phyloP scores from a whole-genome alignment of 2,888 invertebrate genomes.

The Eupithecia subfuscata region DNA sequence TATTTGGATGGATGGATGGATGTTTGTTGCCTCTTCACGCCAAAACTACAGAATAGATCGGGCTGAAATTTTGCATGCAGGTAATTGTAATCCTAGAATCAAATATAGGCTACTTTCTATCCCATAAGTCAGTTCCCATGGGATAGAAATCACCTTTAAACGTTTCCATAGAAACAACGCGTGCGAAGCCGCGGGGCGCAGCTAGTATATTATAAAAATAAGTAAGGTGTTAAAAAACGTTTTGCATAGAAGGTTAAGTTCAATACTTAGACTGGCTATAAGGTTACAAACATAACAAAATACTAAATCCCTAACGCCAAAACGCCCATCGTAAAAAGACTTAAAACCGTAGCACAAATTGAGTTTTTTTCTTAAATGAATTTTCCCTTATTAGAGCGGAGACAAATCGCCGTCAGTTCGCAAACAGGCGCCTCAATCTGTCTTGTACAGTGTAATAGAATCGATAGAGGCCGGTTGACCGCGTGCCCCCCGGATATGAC shows the following conservation, averaged over 20 bases:
- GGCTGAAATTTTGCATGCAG: too few species aligned
- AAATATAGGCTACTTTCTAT: too few species aligned
- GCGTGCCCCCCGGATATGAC: conserved; percentile 70
- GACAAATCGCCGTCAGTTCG: conserved; percentile 53
- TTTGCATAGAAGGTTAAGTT: not conserved
- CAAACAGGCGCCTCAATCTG: conserved; percentile 68
- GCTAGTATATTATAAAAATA: not conserved
- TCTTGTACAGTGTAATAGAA: conserved; percentile 75
- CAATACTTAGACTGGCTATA: not conserved
- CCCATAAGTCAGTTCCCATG: too few species aligned
- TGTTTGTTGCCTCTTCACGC: too few species aligned
- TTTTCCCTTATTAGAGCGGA: conserved; percentile 40
- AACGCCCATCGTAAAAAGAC: not conserved
- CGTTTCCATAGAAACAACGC: too few species aligned
- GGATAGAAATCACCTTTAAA: too few species aligned
- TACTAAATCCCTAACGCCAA: not conserved
- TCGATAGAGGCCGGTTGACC: conserved; percentile 71
- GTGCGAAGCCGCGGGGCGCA: too few species aligned
- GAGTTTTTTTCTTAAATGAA: conserved; percentile 32
- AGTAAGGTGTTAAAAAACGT: not conserved
- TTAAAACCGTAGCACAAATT: conserved; percentile 27
- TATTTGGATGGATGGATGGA: too few species aligned
- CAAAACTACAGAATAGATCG: too few species aligned
- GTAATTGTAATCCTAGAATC: too few species aligned
- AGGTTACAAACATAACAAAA: not conserved